Percentiles rank a stretch among this genome's conserved stretches.
phyloP scores from a whole-genome alignment of 2,888 invertebrate genomes.

The Chironomus riparius region DNA sequence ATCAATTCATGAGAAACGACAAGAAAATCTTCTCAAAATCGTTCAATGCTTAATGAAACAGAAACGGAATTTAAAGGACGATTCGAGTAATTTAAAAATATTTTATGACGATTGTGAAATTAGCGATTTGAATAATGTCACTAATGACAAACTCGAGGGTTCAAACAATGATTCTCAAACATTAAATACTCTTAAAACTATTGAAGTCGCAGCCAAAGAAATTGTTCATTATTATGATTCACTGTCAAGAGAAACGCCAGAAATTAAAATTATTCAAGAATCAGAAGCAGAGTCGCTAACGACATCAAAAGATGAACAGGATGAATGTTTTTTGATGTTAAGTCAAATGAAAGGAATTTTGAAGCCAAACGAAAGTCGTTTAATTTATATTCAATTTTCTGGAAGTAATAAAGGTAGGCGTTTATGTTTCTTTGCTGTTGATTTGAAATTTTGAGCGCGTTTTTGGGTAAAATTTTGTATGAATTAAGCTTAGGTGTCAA shows the following conservation, averaged over 20 bases:
- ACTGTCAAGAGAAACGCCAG: too few relatives aligned
- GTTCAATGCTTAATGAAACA: slow-evolving; percentile 8
- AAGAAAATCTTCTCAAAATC: slow-evolving; percentile 8
- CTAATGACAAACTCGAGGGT: neutral
- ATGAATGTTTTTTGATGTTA: neutral
- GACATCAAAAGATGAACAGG: too few relatives aligned
- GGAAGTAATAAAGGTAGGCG: slow-evolving; percentile 5
- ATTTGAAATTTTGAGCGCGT: too few relatives aligned
- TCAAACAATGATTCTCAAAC: neutral
- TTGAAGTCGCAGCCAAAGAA: neutral
- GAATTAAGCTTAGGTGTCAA: too few relatives aligned
- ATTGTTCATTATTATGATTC: neutral
- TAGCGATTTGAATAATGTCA: too few relatives aligned
- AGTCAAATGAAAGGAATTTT: slow-evolving; percentile 10
- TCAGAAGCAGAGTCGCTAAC: neutral
- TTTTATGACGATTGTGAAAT: neutral
- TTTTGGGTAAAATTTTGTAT: too few relatives aligned
- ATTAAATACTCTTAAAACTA: too few relatives aligned
- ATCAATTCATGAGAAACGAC: slow-evolving; percentile 5
- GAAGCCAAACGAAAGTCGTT: neutral
- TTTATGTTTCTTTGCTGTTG: neutral
- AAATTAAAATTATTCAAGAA: neutral
- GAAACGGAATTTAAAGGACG: neutral
- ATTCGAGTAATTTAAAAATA: neutral
- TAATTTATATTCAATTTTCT: neutral